A percentile compares a stretch with the other conserved stretches of the same genome.
These are phyloP conservation scores for Meloidogyne floridensis DNA, from an alignment of 1,140 invertebrate species.

Conservation along the genomic window DNA sequence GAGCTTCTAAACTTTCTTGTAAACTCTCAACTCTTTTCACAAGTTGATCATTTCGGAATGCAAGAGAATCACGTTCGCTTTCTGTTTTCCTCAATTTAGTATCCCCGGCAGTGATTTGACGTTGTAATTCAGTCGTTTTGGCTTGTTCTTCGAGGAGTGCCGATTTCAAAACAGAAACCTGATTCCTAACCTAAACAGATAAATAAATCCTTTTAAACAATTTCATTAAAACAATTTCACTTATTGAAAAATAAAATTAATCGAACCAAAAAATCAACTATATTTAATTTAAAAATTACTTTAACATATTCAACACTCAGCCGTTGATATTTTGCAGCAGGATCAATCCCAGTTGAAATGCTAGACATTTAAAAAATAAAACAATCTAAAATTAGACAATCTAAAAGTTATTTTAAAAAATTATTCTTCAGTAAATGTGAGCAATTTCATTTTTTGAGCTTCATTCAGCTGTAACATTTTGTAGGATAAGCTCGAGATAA, in stretches of 20 bases:
- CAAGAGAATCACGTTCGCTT: conserved; percentile 52
- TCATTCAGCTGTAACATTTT: too few species aligned
- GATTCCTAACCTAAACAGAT: conserved; percentile 39
- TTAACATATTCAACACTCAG: conserved; percentile 48
- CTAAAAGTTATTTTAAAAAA: conserved; percentile 10
- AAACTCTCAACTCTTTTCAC: conserved; percentile 54
- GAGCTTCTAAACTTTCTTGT: conserved; percentile 42
- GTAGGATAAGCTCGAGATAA: too few species aligned
- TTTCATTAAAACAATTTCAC: neutral
- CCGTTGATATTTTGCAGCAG: conserved; percentile 48
- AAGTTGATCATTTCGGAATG: conserved; percentile 55
- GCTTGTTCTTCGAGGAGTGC: conserved; percentile 48
- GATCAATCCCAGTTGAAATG: conserved; percentile 45
- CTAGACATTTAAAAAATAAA: conserved; percentile 39
- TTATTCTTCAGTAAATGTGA: neutral
- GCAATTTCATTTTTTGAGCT: too few species aligned
- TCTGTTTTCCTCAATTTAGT: conserved; percentile 44
- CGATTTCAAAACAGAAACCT: conserved; percentile 46
- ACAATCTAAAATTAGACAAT: neutral
- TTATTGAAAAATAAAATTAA: neutral
- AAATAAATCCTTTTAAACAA: neutral
- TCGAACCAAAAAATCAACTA: neutral
- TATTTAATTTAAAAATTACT: conserved; percentile 7
- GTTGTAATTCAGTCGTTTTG: conserved; percentile 21
- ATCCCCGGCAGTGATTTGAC: conserved; percentile 36